Evolutionary conservation across 2,797 vertebrate species (phyloP), one percentile per base, ranked within the genome.

Genomic region (Coluber constrictor): DNA sequence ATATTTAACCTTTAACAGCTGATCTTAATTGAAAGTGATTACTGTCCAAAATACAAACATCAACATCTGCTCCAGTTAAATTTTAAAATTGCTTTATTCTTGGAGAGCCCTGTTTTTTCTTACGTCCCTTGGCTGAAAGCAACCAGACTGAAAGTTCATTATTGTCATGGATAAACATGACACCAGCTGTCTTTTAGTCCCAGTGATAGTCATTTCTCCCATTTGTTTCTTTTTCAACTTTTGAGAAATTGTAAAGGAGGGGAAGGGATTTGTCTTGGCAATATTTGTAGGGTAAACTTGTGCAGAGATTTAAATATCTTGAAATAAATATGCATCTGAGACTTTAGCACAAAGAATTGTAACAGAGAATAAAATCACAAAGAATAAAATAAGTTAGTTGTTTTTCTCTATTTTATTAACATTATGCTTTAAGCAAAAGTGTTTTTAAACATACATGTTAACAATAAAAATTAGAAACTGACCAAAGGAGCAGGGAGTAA

Each of bases 241-340:
- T 92, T 90, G 59, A 20, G 86, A 94, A 92, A 90, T 54, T 66
- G 13, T 87, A 70, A 92, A 93, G 89, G 57, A 92, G 86, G 90
- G 91, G 59, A 0, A 60, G 7, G 11, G 20, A 10, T 93, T 95
- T 96, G 43, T 92, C 93, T 94, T 94, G 95, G 87, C 59, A 79
- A 90, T 6, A 37, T 93, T 90, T 0, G 2, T 91, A 91, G 90
- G 91, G 93, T 94, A 93, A 47, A 92, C 74, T 13, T 93, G 47
- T 94, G 37, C 79, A 94, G 56, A 88, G 29, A 56, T 94, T 94
- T 94, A 86, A 90, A 43, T 87, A 37, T 27, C 13, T 89, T 94
- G 87, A 89, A 92, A 56, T 83, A 94, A 63, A 91, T 90, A 93
- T 94, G 92, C 3, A 27, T 63, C 37, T 87, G 47, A 91, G 83